These are phyloP conservation scores for Pygmarrhopalites habei DNA, from an alignment of 1,140 invertebrate genomes.

Conservation along the genomic window DNA sequence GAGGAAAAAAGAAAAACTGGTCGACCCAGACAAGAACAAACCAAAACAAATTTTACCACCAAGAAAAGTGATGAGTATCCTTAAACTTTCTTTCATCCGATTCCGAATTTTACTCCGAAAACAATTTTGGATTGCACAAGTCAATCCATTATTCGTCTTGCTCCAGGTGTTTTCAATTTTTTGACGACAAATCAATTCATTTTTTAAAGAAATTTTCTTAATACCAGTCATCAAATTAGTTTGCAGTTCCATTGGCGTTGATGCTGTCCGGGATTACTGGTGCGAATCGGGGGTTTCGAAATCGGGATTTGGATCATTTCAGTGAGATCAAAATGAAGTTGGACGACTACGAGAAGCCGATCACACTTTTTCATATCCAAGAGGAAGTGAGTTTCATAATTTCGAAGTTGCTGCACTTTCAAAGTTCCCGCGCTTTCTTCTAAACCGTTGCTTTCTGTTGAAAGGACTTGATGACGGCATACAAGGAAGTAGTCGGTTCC, in stretches of 20 bases:
- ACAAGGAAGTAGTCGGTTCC: no score
- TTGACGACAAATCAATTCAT: not conserved
- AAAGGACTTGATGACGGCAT: no score
- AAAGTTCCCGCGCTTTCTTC: no score
- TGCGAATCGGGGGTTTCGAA: conserved; percentile 14
- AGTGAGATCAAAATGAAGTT: conserved; percentile 9
- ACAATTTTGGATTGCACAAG: not conserved
- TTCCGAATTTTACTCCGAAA: not conserved
- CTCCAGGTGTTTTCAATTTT: not conserved
- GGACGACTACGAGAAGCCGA: not conserved
- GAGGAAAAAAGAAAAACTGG: not conserved
- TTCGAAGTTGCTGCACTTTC: no score
- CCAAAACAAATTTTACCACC: not conserved
- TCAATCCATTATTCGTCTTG: not conserved
- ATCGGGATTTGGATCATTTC: not conserved
- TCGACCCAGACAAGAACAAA: not conserved
- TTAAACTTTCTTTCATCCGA: not conserved
- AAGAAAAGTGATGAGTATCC: not conserved
- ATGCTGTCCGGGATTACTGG: not conserved
- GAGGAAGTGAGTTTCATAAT: no score
- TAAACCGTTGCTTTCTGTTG: no score
- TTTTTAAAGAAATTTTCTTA: not conserved
- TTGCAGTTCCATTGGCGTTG: not conserved
- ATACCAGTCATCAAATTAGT: no score
- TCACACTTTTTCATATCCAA: not conserved